Evolutionary conservation across 2,113 vertebrate species (phyloP), one percentile per base, ranked within the genome.

Genomic region (Paradisaea rubra): DNA sequence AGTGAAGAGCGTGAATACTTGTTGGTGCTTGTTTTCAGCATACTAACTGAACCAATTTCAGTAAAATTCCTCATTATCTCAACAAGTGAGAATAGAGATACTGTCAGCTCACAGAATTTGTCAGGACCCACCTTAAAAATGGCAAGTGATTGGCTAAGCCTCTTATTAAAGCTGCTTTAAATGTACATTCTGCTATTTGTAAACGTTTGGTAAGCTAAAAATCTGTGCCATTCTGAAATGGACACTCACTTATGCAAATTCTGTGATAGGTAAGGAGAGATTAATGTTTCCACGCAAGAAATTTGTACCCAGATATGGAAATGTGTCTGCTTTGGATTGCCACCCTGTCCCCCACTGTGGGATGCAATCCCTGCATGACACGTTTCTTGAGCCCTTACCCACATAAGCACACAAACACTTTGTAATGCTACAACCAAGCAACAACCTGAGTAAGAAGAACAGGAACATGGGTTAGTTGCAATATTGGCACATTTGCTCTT

Each of bases 51-150:
- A 88, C 5, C 6, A 66, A 81, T 81, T 70, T 74, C 35, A 39
- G 68, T 60, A 63, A 78, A 92, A 90, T 68, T 76, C 53, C 12
- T n/a, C 41, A 35, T 86, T 89, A n/a, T 71, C 49, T 80, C 65
- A 33, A 73, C 20, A 44, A 81, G 11, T 11, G 31, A 89, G 42
- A 50, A 20, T 42, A 74, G 45, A 93, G 81, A 78, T 61, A 47
- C 9, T 20, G 15, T 31, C 28, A 86, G 45, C 39, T 84, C 45
- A 53, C 37, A 78, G 5, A 47, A 9, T 66, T 83, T 71, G 11
- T 63, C 41, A 89, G 53, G 64, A 82, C 9, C 13, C 65, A 70
- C 13, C 33, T 47, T 64, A 85, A 24, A 77, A 59, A 71, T 3
- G 21, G 20, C 50, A 89, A 72, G 16, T 0, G 0, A 54, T 85